Conservation (phyloP, 2,888 invertebrate genomes). For the Orthosia gothica region DNA sequence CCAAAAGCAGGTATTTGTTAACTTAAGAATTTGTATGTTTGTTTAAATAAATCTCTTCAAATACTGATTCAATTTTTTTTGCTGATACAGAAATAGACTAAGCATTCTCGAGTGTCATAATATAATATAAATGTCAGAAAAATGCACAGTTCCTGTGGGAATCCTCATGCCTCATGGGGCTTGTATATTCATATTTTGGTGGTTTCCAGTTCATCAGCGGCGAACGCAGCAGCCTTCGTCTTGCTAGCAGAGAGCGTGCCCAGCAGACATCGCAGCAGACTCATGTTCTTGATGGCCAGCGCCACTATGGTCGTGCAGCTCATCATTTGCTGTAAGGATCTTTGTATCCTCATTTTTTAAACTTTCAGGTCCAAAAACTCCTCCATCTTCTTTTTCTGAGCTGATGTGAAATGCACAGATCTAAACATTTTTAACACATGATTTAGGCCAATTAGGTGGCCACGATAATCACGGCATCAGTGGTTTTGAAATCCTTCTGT, state of each 20-base stretch:
- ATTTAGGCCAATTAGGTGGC: too few species aligned
- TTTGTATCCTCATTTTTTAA: not conserved
- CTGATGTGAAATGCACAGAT: too few species aligned
- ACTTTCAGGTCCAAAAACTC: not conserved
- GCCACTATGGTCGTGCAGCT: constrained; percentile 83
- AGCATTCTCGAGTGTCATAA: too few species aligned
- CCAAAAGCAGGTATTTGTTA: too few species aligned
- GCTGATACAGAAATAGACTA: not conserved
- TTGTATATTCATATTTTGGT: not conserved
- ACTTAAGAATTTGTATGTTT: too few species aligned
- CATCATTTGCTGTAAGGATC: constrained; percentile 78
- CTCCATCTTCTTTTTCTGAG: not conserved
- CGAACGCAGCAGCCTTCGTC: constrained; percentile 85
- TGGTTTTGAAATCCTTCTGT: not conserved
- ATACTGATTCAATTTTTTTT: not conserved
- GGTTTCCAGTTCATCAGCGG: constrained; percentile 81
- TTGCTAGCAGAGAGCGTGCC: constrained; percentile 83
- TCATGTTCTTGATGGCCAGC: constrained; percentile 85
- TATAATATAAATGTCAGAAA: not conserved
- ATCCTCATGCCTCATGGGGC: too few species aligned
- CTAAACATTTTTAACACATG: too few species aligned
- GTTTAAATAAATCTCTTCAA: not conserved
- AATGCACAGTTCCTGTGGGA: not conserved
- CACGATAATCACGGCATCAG: not conserved
- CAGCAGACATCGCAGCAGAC: constrained; percentile 75